These are phyloP conservation scores for Marronus borbonicus DNA, from an alignment of 2,888 invertebrate genomes.

Conservation along the genomic window DNA sequence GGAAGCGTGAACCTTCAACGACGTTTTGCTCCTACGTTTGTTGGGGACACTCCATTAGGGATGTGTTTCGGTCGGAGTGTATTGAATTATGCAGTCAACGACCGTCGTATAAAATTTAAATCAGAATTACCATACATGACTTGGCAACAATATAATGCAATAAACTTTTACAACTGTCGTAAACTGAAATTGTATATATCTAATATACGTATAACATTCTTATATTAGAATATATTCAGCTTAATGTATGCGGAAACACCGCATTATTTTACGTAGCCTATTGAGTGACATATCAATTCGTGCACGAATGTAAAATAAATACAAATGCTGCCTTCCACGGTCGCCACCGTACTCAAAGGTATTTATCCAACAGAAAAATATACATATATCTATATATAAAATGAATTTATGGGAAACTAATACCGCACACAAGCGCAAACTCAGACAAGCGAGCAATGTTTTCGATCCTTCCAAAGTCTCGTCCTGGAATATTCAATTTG, in stretches of 20 bases:
- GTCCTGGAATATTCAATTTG: no score
- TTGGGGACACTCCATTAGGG: constrained; percentile 30
- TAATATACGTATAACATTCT: constrained; percentile 37
- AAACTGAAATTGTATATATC: constrained; percentile 39
- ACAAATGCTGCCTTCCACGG: no score
- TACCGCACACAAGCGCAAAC: no score
- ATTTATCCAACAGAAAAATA: no score
- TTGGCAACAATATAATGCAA: constrained; percentile 40
- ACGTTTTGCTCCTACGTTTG: constrained; percentile 12
- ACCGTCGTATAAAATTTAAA: constrained; percentile 41
- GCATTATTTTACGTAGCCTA: constrained; percentile 13
- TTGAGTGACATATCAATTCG: background rate
- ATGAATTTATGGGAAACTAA: no score
- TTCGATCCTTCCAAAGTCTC: no score
- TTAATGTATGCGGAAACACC: constrained; percentile 17
- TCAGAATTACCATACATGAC: constrained; percentile 41
- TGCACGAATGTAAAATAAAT: no score
- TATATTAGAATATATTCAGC: constrained; percentile 29
- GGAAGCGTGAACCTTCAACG: constrained; percentile 19
- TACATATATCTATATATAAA: no score
- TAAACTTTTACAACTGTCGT: constrained; percentile 41
- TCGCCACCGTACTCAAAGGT: no score
- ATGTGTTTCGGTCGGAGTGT: constrained; percentile 20
- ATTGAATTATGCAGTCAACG: constrained; percentile 46
- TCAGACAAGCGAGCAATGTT: no score